These are phyloP conservation scores for Lithophane semibrunnea DNA, from an alignment of 2,888 invertebrate species.

Conservation along the genomic window DNA sequence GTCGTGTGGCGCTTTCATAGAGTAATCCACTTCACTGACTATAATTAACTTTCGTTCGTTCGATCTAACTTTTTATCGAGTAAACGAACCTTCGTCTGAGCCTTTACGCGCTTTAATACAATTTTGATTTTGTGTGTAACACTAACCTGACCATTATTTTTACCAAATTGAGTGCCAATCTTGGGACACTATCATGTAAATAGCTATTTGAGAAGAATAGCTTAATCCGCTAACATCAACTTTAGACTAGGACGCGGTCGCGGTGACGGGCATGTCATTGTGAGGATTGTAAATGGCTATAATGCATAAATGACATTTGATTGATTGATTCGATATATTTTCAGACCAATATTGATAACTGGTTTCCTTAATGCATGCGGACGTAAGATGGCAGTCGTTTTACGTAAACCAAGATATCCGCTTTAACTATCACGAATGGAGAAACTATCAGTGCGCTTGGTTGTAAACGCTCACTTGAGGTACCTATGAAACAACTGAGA, in stretches of 20 bases:
- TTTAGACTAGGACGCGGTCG: not conserved
- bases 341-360: constrained; percentile 14
- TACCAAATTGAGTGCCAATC: not conserved
- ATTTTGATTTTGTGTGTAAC: not conserved
- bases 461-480: constrained; percentile 13
- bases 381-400: constrained; percentile 40
- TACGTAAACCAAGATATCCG: constrained; percentile 61
- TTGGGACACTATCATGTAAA: not conserved
- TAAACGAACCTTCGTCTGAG: constrained; percentile 41
- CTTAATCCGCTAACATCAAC: not conserved
- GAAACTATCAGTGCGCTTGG: constrained; percentile 22
- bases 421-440: constrained; percentile 43
- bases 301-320: constrained; percentile 1
- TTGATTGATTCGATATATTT: constrained; percentile 22
- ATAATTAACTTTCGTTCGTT: constrained; percentile 61
- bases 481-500: constrained; percentile 1
- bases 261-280: constrained; percentile 2
- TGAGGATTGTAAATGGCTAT: not conserved
- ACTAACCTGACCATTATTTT: not conserved
- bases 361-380: constrained; percentile 36
- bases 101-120: not conserved
- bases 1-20: constrained; percentile 54
- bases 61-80: constrained; percentile 39
- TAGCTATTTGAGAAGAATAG: not conserved
- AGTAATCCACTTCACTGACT: constrained; percentile 69